Evolutionary conservation across 1,140 invertebrate species (phyloP), one percentile per base, ranked within the genome.

Genomic region (Drosophila oshimai): DNA sequence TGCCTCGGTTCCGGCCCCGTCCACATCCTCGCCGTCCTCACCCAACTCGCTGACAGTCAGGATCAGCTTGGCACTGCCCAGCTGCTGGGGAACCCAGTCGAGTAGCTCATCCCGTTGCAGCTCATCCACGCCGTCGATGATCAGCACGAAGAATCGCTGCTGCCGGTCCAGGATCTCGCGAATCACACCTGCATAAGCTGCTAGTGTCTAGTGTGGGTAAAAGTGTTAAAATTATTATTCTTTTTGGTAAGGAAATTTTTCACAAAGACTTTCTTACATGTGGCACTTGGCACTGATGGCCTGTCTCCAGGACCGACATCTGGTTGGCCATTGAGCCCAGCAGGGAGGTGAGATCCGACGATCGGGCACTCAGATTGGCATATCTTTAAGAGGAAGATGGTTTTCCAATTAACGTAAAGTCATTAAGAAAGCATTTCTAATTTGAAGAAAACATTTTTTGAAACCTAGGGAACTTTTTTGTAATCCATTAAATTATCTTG

Each of bases 111-210:
- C 91, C 10, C 83, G 74, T 61, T 91, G 90, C 51, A 95, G 91
- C 89, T 95, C 93, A 81, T 96, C 95, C 5, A 96, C 90, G 0
- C 95, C 95, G 81, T 96, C 95, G 53, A 96, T 92, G 15, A 95
- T 92, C 33, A 96, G 91, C 29, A 96, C 91, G 34, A 95, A 74
- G 41, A 89, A 80, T 6, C 70, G 76, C 60, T 91, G 67, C 18
- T 81, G 79, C 3, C 73, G 60, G 18, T 53, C 87, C 29, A 87
- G 42, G 10, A 90, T 74, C 18, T 89, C 69, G 1, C 62, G 58
- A 20, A 90, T 77, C 12, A 76, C 58, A 2, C 53, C 62, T 0
- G 79, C 69, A 70, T 89, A 87, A 4, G 68, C 80, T 6, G 50
- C 64, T 0, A 74, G 46, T 4, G 65, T 83, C 90, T 91, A 6